A percentile compares a stretch with the other conserved stretches of the same genome.
phyloP scores from a whole-genome alignment of 2,797 vertebrate species.

The Scleropages formosus region DNA sequence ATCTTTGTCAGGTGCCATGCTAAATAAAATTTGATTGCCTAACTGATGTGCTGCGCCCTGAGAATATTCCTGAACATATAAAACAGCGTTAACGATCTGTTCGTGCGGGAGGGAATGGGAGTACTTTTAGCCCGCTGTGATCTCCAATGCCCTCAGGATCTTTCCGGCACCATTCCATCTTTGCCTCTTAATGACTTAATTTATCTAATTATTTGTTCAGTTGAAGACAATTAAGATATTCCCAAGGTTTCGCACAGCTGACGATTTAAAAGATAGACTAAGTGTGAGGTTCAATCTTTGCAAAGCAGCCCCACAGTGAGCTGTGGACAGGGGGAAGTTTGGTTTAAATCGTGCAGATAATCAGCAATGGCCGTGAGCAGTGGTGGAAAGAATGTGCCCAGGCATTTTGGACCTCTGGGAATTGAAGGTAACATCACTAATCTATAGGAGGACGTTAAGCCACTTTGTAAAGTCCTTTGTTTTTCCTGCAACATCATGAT shows the following conservation, averaged over 20 bases:
- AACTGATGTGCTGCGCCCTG: constrained; percentile 11
- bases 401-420: constrained; percentile 68
- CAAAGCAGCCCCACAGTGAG: constrained; percentile 22
- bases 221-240: constrained; percentile 61
- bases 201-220: constrained; percentile 59
- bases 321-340: constrained; percentile 23
- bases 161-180: constrained; percentile 41
- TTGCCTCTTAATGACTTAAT: constrained; percentile 53
- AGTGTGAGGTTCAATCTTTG: constrained; percentile 26
- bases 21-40: constrained; percentile 17
- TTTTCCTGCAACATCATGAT: constrained; percentile 44
- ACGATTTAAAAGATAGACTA: constrained; percentile 32
- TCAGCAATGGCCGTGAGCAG: constrained; percentile 61
- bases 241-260: constrained; percentile 44
- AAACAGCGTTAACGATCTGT: constrained; percentile 22
- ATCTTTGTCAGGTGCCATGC: background rate
- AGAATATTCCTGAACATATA: constrained; percentile 13
- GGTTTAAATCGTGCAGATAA: constrained; percentile 38
- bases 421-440: constrained; percentile 69
- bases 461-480: constrained; percentile 54
- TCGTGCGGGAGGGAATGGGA: constrained; percentile 27
- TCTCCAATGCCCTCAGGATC: constrained; percentile 37
- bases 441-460: constrained; percentile 72
- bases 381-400: constrained; percentile 65
- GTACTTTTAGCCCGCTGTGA: constrained; percentile 19